Conservation (phyloP, 2,113 vertebrate genomes). For the Sceloporus tristichus region DNA sequence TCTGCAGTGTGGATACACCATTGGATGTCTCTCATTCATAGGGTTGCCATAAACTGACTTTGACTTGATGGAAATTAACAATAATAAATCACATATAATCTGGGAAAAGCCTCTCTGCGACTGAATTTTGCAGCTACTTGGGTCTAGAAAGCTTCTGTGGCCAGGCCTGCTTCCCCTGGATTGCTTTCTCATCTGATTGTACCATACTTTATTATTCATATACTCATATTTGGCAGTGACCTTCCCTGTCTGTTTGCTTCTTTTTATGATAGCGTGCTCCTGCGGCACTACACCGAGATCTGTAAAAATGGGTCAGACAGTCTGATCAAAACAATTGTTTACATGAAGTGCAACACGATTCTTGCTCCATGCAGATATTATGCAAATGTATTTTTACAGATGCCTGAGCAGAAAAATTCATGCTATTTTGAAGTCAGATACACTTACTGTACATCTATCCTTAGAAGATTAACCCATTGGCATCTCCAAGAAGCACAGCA, state of each 20-base stretch:
- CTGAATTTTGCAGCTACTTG: not conserved
- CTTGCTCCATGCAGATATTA: not conserved
- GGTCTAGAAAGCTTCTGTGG: not conserved
- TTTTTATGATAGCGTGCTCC: not conserved
- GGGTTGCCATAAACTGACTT: too few relatives aligned
- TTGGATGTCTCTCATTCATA: too few relatives aligned
- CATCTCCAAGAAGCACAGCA: not conserved
- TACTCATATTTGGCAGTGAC: not conserved
- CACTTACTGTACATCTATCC: not conserved
- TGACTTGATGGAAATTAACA: too few relatives aligned
- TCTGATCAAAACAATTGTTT: not conserved
- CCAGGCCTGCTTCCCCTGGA: not conserved
- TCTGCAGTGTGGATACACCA: too few relatives aligned
- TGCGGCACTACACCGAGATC: not conserved
- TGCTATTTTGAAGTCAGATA: not conserved
- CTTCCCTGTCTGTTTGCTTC: not conserved
- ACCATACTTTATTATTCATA: not conserved
- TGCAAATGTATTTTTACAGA: not conserved
- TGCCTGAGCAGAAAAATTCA: not conserved
- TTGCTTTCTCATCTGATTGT: not conserved
- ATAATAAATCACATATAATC: too few relatives aligned
- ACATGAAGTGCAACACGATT: not conserved
- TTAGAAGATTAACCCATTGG: not conserved
- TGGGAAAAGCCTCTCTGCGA: too few relatives aligned
- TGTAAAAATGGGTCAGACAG: slow-evolving; percentile 25